A percentile compares a stretch with the other conserved stretches of the same genome.
These are phyloP conservation scores for western clawed frog (Xenopus tropicalis) DNA, from an alignment of 2,113 vertebrate species.

Conservation along the genomic window DNA sequence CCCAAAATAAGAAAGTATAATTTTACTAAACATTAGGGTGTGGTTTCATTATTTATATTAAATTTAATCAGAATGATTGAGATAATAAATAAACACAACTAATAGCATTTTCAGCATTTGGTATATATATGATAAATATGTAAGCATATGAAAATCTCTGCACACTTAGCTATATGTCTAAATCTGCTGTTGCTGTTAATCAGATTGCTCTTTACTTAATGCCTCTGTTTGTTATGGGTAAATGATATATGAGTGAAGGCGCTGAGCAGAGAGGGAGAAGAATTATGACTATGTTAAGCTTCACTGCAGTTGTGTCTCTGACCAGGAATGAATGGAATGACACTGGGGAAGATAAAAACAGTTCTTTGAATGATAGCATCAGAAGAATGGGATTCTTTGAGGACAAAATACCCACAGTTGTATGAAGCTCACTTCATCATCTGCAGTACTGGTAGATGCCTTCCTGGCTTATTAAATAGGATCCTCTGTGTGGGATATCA, in stretches of 20 bases:
- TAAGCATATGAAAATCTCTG: too few species aligned
- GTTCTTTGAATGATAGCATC: constrained; percentile 26
- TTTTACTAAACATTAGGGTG: too few species aligned
- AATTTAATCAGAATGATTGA: too few species aligned
- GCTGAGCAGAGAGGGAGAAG: neutral
- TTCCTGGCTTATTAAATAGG: constrained; percentile 18
- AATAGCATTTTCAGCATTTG: too few species aligned
- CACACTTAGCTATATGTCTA: too few species aligned
- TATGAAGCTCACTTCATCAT: constrained; percentile 18
- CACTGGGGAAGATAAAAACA: constrained; percentile 1
- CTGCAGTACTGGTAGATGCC: neutral
- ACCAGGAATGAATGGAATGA: constrained; percentile 30
- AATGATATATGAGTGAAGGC: neutral
- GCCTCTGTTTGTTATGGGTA: neutral
- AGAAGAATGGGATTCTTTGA: constrained; percentile 13
- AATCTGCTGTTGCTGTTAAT: too few species aligned
- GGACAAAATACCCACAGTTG: constrained; percentile 25
- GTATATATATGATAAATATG: too few species aligned
- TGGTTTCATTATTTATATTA: too few species aligned
- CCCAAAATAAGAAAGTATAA: too few species aligned
- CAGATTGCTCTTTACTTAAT: constrained; percentile 1
- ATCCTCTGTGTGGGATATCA: constrained; percentile 9
- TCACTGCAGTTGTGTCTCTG: constrained; percentile 21
- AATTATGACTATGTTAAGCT: constrained; percentile 12
- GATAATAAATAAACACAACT: too few species aligned